phyloP scores from a whole-genome alignment of 1,140 invertebrate genomes.

The Bombus fervidus region DNA sequence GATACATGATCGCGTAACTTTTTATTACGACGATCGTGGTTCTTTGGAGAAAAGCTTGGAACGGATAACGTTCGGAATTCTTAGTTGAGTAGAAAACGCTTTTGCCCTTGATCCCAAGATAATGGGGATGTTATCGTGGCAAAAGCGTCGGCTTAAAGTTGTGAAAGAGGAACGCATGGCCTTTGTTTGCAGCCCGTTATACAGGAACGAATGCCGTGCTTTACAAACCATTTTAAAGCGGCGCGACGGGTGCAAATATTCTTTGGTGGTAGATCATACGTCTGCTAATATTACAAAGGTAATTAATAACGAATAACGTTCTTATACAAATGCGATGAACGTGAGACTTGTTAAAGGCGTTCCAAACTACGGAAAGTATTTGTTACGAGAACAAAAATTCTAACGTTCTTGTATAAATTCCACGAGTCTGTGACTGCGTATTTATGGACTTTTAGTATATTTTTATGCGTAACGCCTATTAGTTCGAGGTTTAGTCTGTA shows the following conservation, averaged over 20 bases:
- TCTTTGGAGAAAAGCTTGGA: neutral
- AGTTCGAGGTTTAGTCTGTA: neutral
- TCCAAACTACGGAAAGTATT: too few species aligned
- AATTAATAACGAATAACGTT: too few species aligned
- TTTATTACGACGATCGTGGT: neutral
- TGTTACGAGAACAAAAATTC: neutral
- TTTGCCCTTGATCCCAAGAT: slow-evolving; percentile 18
- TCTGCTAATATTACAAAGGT: neutral
- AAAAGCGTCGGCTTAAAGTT: neutral
- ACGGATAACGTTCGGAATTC: slow-evolving; percentile 3
- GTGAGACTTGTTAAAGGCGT: too few species aligned
- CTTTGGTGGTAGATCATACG: neutral
- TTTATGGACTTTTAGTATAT: neutral
- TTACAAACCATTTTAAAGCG: neutral
- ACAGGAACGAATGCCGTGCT: neutral
- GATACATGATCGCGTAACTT: slow-evolving; percentile 13
- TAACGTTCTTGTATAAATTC: neutral
- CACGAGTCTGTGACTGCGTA: neutral
- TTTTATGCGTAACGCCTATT: neutral
- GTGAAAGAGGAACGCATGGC: neutral
- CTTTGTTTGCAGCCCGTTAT: slow-evolving; percentile 9
- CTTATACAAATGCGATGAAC: too few species aligned
- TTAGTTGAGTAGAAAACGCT: neutral
- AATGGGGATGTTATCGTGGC: slow-evolving; percentile 38
- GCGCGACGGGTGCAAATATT: too few species aligned